Base-by-base conservation (phyloP, 1,140 invertebrate genomes). In the Bradynema listronoti region DNA sequence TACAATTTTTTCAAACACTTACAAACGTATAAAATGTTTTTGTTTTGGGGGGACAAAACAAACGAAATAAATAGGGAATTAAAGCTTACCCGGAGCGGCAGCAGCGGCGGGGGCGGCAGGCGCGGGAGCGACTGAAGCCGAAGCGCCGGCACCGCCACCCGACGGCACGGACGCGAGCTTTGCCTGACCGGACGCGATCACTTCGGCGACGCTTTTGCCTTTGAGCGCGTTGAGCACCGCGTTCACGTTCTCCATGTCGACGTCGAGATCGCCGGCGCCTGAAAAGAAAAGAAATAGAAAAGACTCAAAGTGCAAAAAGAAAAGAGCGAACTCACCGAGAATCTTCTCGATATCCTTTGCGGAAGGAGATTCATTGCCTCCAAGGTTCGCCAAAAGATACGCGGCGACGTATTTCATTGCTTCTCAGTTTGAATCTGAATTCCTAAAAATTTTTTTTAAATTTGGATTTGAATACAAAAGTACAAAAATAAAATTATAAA, bases 381-480 rank as follows among this genome's bases (percentile, higher is more conserved):
- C 81, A 34, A 83, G 68, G 50, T 64, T 68, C 55, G 81, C 81
- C 56, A 83, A 75, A 61, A 83, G 64, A 72, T 82, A 83, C 65
- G 82, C 82, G 72, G 80, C 81, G 56, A 83, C 78, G 81, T 83
- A 83, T 78, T 82, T 81, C 82, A 83, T 83, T 45, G n/a, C n/a
- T n/a, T n/a, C n/a, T n/a, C n/a, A n/a, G n/a, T n/a, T n/a, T n/a
- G n/a, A n/a, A n/a, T n/a, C n/a, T n/a, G n/a, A n/a, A n/a, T n/a
- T n/a, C n/a, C n/a, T n/a, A n/a, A n/a, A n/a, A n/a, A n/a, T n/a
- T n/a, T n/a, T n/a, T n/a, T n/a, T n/a, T n/a, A n/a, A n/a, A n/a
- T n/a, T n/a, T n/a, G n/a, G n/a, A n/a, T n/a, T n/a, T n/a, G n/a
- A n/a, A n/a, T n/a, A n/a, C n/a, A n/a, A n/a, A n/a, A n/a, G n/a